These are phyloP conservation scores for Psilanteris sp. DNA, from an alignment of 1,140 invertebrate species.

Conservation along the genomic window DNA sequence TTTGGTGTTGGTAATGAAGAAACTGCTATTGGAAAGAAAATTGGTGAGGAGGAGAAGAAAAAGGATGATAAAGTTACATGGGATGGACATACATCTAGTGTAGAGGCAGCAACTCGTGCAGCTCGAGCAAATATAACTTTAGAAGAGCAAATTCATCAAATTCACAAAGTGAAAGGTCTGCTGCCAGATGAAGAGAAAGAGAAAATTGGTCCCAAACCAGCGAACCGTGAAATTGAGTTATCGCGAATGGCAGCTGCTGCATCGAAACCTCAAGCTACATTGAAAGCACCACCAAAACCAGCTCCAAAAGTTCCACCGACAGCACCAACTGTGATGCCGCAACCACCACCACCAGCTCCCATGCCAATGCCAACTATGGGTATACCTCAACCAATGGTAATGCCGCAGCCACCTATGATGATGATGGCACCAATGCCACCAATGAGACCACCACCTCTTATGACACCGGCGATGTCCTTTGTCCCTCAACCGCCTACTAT, in stretches of 20 bases:
- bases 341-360: conserved; percentile 75
- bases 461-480: conserved; percentile 80
- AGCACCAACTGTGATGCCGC: conserved; percentile 71
- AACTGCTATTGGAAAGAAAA: conserved; percentile 97
- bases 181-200: conserved; percentile 97
- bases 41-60: conserved; percentile 95
- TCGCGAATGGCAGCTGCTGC: conserved; percentile 77
- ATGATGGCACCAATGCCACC: conserved; percentile 85
- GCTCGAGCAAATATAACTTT: conserved; percentile 97
- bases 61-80: conserved; percentile 96
- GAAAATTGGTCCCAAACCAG: conserved; percentile 91
- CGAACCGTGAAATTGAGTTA: conserved; percentile 76
- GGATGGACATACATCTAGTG: conserved; percentile 98
- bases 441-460: conserved; percentile 79
- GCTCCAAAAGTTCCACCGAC: conserved; percentile 73
- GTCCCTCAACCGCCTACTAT: conserved; percentile 77
- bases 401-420: conserved; percentile 83
- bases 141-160: conserved; percentile 98
- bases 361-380: conserved; percentile 80
- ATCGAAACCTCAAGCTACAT: conserved; percentile 78
- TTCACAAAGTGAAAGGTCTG: conserved; percentile 96
- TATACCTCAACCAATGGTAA: conserved; percentile 81
- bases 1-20: conserved; percentile 99
- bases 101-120: conserved; percentile 93
- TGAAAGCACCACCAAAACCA: conserved; percentile 77